Conservation (phyloP, 2,888 invertebrate genomes). For the Hermaeophaga mercurialis region DNA sequence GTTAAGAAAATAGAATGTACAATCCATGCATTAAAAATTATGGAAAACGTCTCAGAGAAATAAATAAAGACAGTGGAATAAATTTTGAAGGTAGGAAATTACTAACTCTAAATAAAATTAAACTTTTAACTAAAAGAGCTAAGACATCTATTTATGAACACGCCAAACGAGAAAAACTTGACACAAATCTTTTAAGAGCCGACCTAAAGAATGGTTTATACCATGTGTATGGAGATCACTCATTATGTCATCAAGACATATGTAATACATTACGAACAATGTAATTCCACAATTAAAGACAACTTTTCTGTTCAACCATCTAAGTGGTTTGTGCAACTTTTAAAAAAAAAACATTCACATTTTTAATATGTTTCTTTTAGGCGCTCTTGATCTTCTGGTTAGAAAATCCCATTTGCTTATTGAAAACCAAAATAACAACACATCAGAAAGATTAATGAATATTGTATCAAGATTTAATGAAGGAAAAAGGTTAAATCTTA, state of each 20-base stretch:
- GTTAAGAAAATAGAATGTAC: neutral
- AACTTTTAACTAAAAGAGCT: constrained; percentile 27
- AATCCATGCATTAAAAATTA: neutral
- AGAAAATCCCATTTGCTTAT: neutral
- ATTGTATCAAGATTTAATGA: neutral
- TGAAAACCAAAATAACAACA: constrained; percentile 8
- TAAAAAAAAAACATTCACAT: neutral
- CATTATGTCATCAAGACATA: neutral
- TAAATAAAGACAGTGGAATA: constrained; percentile 34
- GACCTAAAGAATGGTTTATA: constrained; percentile 27
- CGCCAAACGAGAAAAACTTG: constrained; percentile 22
- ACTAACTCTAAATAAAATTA: constrained; percentile 21
- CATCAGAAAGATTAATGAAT: neutral
- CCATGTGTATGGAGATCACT: constrained; percentile 31
- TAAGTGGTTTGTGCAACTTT: neutral
- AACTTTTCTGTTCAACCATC: neutral
- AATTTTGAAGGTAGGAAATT: constrained; percentile 29
- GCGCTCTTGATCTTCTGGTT: neutral
- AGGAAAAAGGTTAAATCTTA: neutral
- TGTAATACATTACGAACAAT: constrained; percentile 10
- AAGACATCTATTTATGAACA: constrained; percentile 39
- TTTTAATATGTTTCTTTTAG: neutral
- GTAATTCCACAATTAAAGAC: constrained; percentile 13
- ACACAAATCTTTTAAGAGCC: constrained; percentile 25
- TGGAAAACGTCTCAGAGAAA: constrained; percentile 23